Evolutionary conservation across 23 tunicate species (phyloP), one percentile per base, ranked within the genome.

Genomic region (Halocynthia roretzi): DNA sequence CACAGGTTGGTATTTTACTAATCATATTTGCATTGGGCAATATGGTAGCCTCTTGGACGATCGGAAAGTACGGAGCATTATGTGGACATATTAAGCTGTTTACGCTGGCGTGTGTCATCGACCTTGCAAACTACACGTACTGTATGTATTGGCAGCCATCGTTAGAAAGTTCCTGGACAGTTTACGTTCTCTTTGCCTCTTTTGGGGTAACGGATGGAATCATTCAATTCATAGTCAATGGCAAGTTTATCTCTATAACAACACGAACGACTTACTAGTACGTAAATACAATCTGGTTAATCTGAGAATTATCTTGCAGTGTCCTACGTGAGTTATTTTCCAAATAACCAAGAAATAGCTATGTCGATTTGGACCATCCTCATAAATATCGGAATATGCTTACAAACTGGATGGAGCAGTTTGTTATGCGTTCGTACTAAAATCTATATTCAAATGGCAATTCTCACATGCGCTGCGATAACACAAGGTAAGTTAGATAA

Each of bases 311-410:
- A n/a, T 7, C 22, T 63, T 63, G 8, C 10, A 63, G 68, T 63
- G 22, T 19, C 22, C 7, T 63, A 63, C 11, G 44, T 19, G 11
- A 44, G 22, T 7, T 63, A 63, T 10, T 63, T 63, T 63, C 68
- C 68, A 19, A 63, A 63, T 19, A 19, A 44, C 10, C 68, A 63
- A 63, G 68, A 63, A 63, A 63, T 63, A 19, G 68, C 68, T 8
- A 19, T 63, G 20, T 63, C 68, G 8, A 44, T 44, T 7, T 63
- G 68, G 68, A 63, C 20, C 68, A 63, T 63, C 44, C 22, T 31
- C 44, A 63, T 63, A 31, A 63, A 31, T 7, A 63, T 63, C 11
- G 68, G 68, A 8, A 63, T 63, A 8, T 19, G 44, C 7, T 10
- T 63, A 10, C 68, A 63, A 10, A 19, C 7, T 10, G 7, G 20